Evolutionary conservation across 2,888 invertebrate species (phyloP).

Genomic region (Schizaphis graminum): DNA sequence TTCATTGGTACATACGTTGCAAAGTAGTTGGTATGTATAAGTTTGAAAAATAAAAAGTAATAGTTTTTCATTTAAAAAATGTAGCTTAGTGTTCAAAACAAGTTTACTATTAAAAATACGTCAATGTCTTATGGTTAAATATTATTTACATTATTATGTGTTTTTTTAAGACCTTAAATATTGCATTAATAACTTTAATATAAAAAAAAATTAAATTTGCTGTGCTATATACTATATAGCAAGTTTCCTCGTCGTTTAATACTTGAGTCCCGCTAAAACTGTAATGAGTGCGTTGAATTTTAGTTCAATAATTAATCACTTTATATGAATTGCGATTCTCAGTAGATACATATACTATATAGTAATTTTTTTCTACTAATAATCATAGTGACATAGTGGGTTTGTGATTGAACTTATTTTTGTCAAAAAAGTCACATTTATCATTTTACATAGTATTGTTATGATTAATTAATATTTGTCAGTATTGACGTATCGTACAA

Average conservation of each 20-base stretch:
- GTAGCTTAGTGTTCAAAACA: not conserved
- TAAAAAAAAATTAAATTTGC: not conserved
- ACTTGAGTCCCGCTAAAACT: not conserved
- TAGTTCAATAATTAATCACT: not conserved
- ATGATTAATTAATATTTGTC: not conserved
- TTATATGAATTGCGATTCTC: not conserved
- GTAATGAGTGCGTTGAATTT: not conserved
- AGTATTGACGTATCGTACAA: not conserved
- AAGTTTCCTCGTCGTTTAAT: not conserved
- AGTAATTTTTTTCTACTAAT: not conserved
- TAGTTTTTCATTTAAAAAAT: conserved; percentile 11
- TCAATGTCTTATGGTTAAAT: not conserved
- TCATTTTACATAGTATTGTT: not conserved
- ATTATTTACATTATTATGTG: not conserved
- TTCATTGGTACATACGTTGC: not conserved
- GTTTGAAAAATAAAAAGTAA: not conserved
- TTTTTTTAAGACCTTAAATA: not conserved
- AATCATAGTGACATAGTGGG: not conserved
- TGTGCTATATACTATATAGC: not conserved
- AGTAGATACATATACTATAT: not conserved
- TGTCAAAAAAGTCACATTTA: not conserved
- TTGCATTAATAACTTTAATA: not conserved
- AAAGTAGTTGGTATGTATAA: not conserved
- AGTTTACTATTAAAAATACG: not conserved
- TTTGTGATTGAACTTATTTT: not conserved